Evolutionary conservation across 2,113 vertebrate species (phyloP).

Genomic region (Entomyzon cyanotis): DNA sequence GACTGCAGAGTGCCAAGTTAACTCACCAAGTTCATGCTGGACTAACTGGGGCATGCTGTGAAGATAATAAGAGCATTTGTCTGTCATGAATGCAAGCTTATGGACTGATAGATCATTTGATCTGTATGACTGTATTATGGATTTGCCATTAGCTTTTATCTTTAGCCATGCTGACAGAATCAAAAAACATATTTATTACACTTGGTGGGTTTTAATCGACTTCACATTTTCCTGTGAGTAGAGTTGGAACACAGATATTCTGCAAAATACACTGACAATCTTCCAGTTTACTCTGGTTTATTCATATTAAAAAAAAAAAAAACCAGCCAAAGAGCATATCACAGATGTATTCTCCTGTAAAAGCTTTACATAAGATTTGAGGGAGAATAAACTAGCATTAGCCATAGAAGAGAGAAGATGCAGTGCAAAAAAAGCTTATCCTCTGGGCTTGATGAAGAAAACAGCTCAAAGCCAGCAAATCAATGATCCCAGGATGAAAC

Average conservation of each 20-base stretch:
- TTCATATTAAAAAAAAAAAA: not conserved
- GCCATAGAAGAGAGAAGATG: not conserved
- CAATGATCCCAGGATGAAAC: conserved; percentile 2
- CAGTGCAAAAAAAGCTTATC: not conserved
- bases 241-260: conserved; percentile 5
- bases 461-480: conserved; percentile 17
- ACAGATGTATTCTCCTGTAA: not conserved
- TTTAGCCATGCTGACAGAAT: conserved; percentile 26
- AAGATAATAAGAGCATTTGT: conserved; percentile 39
- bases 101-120: conserved; percentile 29
- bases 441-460: conserved; percentile 14
- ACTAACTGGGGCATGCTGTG: not conserved
- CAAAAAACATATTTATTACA: conserved; percentile 38
- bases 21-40: not conserved
- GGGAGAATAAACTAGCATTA: conserved; percentile 19
- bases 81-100: conserved; percentile 15
- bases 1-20: not conserved
- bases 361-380: conserved; percentile 7
- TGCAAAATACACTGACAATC: not conserved
- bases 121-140: conserved; percentile 16
- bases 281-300: conserved; percentile 23
- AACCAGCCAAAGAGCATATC: not conserved
- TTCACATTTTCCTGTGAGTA: not conserved
- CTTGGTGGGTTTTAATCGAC: conserved; percentile 40
- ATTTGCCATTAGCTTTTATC: conserved; percentile 51